Conservation (phyloP, 2,888 invertebrate species). For the Crepidodera aurea region DNA sequence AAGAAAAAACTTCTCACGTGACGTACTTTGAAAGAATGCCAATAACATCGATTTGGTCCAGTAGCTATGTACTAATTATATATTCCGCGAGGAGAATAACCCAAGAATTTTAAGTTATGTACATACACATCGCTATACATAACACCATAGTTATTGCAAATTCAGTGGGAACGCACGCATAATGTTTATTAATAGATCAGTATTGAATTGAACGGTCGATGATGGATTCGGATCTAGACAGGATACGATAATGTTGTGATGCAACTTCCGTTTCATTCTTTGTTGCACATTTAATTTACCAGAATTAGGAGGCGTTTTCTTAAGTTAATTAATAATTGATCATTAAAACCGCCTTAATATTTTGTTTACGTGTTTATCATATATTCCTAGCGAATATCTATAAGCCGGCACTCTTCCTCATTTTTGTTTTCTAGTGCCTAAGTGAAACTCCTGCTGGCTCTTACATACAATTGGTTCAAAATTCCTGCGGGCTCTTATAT, state of each 20-base stretch:
- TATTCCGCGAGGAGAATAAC: slow-evolving; percentile 1
- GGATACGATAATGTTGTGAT: background rate
- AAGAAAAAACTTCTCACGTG: background rate
- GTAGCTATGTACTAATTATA: slow-evolving; percentile 12
- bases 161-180: background rate
- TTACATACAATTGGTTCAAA: too few relatives aligned
- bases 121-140: background rate
- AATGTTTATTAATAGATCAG: background rate
- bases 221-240: background rate
- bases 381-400: too few relatives aligned
- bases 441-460: too few relatives aligned
- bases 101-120: slow-evolving; percentile 1
- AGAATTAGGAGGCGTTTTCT: too few relatives aligned
- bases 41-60: slow-evolving; percentile 9
- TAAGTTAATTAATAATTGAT: too few relatives aligned
- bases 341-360: too few relatives aligned
- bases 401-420: too few relatives aligned
- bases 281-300: too few relatives aligned
- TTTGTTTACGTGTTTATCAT: too few relatives aligned
- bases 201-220: background rate
- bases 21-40: slow-evolving; percentile 13
- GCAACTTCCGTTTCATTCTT: background rate
- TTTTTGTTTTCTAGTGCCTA: too few relatives aligned
- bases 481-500: too few relatives aligned
- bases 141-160: background rate